phyloP scores from a whole-genome alignment of 1,140 invertebrate species.

The Meloidogyne hapla region DNA sequence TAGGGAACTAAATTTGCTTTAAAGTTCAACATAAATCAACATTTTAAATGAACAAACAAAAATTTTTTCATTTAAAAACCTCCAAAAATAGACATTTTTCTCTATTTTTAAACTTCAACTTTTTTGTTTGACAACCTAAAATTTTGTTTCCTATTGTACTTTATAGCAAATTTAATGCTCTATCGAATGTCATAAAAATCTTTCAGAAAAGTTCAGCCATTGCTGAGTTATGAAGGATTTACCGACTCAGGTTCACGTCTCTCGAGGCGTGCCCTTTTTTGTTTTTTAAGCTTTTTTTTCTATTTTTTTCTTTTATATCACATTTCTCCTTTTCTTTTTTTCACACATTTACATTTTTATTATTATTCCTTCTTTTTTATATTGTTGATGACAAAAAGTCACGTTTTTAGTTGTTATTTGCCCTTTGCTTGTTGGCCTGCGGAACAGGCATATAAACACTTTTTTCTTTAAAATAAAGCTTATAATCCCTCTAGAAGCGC shows the following conservation, averaged over 20 bases:
- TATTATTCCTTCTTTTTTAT: neutral
- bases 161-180: slow-evolving; percentile 3
- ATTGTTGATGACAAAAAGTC: neutral
- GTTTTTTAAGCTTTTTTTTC: neutral
- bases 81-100: neutral
- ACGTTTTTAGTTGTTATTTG: neutral
- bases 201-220: neutral
- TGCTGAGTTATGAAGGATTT: neutral
- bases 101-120: neutral
- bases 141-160: neutral
- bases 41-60: neutral
- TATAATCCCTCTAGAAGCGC: no score
- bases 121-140: neutral
- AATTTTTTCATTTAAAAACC: neutral
- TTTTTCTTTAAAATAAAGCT: neutral
- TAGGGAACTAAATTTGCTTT: neutral
- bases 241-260: neutral
- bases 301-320: neutral
- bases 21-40: neutral
- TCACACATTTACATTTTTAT: neutral
- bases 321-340: neutral
- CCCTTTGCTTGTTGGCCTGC: neutral
- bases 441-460: neutral
- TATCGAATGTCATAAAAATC: neutral
- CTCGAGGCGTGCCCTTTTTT: neutral